These are phyloP conservation scores for Heliangelus exortis DNA, from an alignment of 2,797 vertebrate species.

Conservation along the genomic window DNA sequence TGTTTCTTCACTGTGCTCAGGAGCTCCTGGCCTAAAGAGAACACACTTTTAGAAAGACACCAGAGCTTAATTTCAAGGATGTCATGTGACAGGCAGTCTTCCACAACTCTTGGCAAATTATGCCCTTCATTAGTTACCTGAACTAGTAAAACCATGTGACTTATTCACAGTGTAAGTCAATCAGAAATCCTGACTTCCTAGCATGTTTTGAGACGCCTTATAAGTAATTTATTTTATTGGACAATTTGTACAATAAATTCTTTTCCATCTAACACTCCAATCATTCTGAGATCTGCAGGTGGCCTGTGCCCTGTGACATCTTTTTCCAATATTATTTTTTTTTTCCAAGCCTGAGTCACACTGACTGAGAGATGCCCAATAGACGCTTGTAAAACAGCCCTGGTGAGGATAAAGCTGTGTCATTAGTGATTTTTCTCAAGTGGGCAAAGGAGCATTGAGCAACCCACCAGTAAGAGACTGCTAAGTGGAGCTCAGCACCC, in stretches of 20 bases:
- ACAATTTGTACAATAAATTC: background rate
- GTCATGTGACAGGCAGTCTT: slow-evolving; percentile 14
- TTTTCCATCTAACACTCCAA: background rate
- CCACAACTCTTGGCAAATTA: background rate
- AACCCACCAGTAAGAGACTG: slow-evolving; percentile 24
- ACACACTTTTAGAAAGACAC: background rate
- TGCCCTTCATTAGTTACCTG: background rate
- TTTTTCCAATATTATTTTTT: background rate
- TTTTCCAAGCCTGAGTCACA: background rate
- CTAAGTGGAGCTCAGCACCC: slow-evolving; percentile 12
- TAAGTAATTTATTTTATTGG: slow-evolving; percentile 17
- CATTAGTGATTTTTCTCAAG: slow-evolving; percentile 18
- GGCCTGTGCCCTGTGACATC: background rate
- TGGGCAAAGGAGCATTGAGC: slow-evolving; percentile 26
- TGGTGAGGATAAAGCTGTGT: background rate
- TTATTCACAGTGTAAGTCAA: background rate
- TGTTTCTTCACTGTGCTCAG: background rate
- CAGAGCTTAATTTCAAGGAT: slow-evolving; percentile 14
- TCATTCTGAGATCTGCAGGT: background rate
- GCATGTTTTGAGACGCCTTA: background rate
- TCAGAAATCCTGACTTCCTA: background rate
- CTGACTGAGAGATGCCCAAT: background rate
- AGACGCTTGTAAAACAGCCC: background rate
- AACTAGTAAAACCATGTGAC: background rate
- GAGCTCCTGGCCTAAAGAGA: background rate